Conservation (phyloP, 2,888 invertebrate genomes). For the Drosophila barbarae region DNA sequence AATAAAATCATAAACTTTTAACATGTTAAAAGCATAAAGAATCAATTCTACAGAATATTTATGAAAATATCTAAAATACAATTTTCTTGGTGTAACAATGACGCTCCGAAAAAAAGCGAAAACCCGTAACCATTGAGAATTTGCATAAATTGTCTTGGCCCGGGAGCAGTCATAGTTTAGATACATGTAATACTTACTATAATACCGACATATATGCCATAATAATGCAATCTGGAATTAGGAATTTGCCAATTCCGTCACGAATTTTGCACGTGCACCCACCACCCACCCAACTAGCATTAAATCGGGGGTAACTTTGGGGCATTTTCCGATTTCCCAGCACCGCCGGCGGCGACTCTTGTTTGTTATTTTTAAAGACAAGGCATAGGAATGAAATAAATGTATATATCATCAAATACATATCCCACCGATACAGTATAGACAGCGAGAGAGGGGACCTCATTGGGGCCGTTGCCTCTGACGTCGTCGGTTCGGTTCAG, state of each 20-base stretch:
- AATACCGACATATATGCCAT: neutral
- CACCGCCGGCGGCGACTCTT: neutral
- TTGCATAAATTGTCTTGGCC: conserved; percentile 35
- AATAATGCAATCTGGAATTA: conserved; percentile 39
- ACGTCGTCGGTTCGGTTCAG: conserved; percentile 29
- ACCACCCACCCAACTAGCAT: neutral
- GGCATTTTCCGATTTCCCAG: conserved; percentile 10
- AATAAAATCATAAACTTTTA: no score
- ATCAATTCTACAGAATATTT: neutral
- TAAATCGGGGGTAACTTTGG: neutral
- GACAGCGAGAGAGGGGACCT: conserved; percentile 17
- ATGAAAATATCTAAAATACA: neutral
- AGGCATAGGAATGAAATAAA: conserved; percentile 19
- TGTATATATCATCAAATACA: neutral
- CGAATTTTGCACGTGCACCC: conserved; percentile 57
- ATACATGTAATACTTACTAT: conserved; percentile 4
- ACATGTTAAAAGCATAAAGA: no score
- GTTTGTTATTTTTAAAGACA: conserved; percentile 32
- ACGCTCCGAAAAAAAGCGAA: conserved; percentile 12
- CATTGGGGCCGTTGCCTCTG: conserved; percentile 44
- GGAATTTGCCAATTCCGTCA: conserved; percentile 59
- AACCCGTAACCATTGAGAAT: conserved; percentile 38
- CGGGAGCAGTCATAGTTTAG: neutral
- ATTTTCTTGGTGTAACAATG: conserved; percentile 17
- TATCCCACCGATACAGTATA: neutral